A percentile compares a stretch with the other conserved stretches of the same genome.
Evolutionary conservation across 1,140 invertebrate genomes (phyloP).

Genomic region (Batillaria attramentaria): DNA sequence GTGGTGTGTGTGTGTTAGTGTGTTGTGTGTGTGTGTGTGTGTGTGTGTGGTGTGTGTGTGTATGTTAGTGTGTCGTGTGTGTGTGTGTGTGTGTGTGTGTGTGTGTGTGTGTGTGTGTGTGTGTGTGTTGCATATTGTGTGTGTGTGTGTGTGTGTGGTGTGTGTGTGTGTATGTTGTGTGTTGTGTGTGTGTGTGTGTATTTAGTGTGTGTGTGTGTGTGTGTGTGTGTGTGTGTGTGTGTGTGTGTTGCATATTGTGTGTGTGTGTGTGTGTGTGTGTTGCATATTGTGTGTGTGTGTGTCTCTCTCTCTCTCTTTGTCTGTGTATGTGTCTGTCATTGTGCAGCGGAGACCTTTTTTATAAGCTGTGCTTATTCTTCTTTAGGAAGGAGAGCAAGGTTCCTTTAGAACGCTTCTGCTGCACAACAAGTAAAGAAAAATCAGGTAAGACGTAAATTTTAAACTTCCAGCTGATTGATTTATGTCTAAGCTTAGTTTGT

Average conservation of each 20-base stretch:
- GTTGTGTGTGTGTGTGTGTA: conserved; percentile 3
- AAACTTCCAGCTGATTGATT: neutral
- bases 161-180: neutral
- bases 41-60: neutral
- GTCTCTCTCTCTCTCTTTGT: no score
- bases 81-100: no score
- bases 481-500: neutral
- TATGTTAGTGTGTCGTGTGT: no score
- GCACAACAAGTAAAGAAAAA: conserved; percentile 23
- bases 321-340: no score
- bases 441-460: conserved; percentile 24
- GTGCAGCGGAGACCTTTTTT: no score
- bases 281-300: no score
- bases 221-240: conserved; percentile 22
- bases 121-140: conserved; percentile 52
- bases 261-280: neutral
- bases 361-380: no score
- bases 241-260: neutral
- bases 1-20: neutral
- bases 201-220: conserved; percentile 12
- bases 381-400: conserved; percentile 57
- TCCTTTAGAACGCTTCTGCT: conserved; percentile 34
- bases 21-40: neutral
- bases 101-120: conserved; percentile 22
- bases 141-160: conserved; percentile 75